Conservation (phyloP, 2,797 vertebrate species). For the Melanotaenia parkinsoni region DNA sequence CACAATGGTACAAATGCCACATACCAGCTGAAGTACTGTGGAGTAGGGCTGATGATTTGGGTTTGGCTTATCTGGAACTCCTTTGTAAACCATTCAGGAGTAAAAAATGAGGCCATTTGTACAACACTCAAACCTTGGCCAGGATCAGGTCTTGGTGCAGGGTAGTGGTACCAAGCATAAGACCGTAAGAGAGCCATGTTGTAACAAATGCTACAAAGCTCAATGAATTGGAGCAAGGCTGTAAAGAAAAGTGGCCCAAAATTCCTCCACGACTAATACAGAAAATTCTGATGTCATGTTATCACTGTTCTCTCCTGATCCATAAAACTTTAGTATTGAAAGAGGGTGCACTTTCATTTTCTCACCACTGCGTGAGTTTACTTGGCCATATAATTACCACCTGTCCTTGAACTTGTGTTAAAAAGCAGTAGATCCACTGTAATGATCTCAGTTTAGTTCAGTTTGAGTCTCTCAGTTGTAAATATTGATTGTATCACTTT, state of each 20-base stretch:
- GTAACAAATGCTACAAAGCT: neutral
- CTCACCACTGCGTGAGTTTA: too few relatives aligned
- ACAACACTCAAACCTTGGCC: neutral
- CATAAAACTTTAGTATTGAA: too few relatives aligned
- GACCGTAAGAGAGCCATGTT: neutral
- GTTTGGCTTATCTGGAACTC: neutral
- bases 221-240: neutral
- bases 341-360: too few relatives aligned
- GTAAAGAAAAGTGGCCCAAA: neutral
- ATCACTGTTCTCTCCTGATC: too few relatives aligned
- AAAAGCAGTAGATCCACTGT: neutral
- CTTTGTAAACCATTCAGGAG: neutral
- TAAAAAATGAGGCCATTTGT: neutral
- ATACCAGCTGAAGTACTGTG: neutral
- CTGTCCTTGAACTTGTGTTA: too few relatives aligned
- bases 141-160: neutral
- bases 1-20: too few relatives aligned
- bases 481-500: neutral
- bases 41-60: neutral
- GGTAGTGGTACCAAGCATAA: neutral
- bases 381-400: too few relatives aligned
- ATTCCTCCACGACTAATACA: too few relatives aligned
- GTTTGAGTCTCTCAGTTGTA: neutral
- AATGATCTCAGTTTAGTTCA: neutral
- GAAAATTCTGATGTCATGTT: too few relatives aligned